A percentile compares a stretch with the other conserved stretches of the same genome.
These are phyloP conservation scores for Ormyrus thymus DNA, from an alignment of 2,888 invertebrate species.

Conservation along the genomic window DNA sequence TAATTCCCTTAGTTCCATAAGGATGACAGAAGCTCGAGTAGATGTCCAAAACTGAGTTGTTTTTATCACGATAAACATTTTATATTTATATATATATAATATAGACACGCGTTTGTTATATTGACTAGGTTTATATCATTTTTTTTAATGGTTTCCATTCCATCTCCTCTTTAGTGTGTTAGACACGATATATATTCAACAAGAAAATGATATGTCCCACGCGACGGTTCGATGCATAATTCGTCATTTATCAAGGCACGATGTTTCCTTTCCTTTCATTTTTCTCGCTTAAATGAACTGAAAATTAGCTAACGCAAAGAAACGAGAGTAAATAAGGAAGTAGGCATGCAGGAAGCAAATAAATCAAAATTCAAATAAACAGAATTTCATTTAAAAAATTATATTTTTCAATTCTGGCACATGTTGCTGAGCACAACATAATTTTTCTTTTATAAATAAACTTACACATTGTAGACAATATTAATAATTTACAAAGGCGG, in stretches of 20 bases:
- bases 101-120: constrained; percentile 27
- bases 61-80: constrained; percentile 24
- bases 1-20: constrained; percentile 23
- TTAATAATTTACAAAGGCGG: constrained; percentile 63
- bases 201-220: constrained; percentile 47
- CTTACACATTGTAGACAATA: constrained; percentile 71
- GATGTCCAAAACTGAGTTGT: constrained; percentile 13
- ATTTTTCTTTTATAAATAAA: constrained; percentile 72
- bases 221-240: constrained; percentile 52
- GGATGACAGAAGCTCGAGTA: constrained; percentile 40
- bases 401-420: constrained; percentile 74
- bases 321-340: constrained; percentile 41
- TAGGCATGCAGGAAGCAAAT: constrained; percentile 37
- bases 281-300: constrained; percentile 14
- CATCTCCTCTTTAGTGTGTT: constrained; percentile 32
- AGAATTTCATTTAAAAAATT: constrained; percentile 72
- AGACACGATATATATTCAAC: constrained; percentile 33
- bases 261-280: constrained; percentile 33
- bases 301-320: neutral
- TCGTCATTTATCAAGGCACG: constrained; percentile 60
- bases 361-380: constrained; percentile 54
- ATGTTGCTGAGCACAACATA: constrained; percentile 74
- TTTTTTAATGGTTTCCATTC: constrained; percentile 38
- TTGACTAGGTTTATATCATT: constrained; percentile 35
- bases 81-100: constrained; percentile 28